These are phyloP conservation scores for Pedicia rivosa DNA, from an alignment of 2,888 invertebrate species.

Conservation along the genomic window DNA sequence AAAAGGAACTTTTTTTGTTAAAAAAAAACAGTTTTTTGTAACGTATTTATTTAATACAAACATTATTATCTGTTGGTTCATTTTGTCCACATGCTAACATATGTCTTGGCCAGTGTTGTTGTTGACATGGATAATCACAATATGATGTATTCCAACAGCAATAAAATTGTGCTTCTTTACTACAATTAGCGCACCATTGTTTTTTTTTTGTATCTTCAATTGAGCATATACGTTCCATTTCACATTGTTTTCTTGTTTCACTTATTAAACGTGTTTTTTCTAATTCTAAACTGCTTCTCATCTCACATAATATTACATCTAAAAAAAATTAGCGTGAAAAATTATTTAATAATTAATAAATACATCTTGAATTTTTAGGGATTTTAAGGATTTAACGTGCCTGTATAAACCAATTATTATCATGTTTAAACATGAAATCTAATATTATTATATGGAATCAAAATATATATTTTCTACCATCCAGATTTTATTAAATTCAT, in stretches of 20 bases:
- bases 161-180: conserved; percentile 77
- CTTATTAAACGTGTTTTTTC: conserved; percentile 48
- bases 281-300: conserved; percentile 49
- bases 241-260: conserved; percentile 48
- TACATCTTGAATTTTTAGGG: no score
- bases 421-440: no score
- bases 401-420: no score
- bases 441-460: no score
- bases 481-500: no score
- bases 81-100: conserved; percentile 24
- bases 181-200: conserved; percentile 86
- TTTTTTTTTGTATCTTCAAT: conserved; percentile 64
- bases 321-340: conserved; percentile 20
- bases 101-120: conserved; percentile 71
- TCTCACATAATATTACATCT: conserved; percentile 50
- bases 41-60: no score
- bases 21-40: no score
- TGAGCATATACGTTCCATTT: conserved; percentile 50
- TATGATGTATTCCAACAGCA: conserved; percentile 96
- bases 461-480: no score
- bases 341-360: background rate
- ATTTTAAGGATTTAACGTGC: no score
- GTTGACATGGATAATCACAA: conserved; percentile 79
- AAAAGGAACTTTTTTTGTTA: no score
- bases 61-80: conserved; percentile 8